These are phyloP conservation scores for Leptobrachium ailaonicum DNA, from an alignment of 2,113 vertebrate species.

Conservation along the genomic window DNA sequence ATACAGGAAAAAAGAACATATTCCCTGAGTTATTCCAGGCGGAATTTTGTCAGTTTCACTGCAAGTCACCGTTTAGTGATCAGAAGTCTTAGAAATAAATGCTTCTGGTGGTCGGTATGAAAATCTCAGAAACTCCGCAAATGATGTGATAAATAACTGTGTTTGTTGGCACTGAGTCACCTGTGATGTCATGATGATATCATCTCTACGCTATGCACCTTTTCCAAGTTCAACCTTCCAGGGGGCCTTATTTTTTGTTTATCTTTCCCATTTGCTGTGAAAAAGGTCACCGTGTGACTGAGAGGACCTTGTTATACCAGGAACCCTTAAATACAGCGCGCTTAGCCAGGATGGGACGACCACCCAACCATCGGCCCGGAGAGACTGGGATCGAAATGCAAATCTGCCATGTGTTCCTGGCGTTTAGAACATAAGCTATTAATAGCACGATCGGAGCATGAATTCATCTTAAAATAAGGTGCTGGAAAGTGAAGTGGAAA, in stretches of 20 bases:
- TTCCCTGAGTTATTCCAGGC: no score
- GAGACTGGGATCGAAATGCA: not conserved
- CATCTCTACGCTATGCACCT: slow-evolving; percentile 42
- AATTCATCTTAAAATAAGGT: no score
- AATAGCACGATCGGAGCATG: no score
- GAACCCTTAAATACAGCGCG: not conserved
- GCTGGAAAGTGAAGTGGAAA: no score
- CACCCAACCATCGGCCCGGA: not conserved
- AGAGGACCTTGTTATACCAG: not conserved
- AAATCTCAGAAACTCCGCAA: not conserved
- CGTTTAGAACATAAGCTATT: no score
- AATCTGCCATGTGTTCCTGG: no score
- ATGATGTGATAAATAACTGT: slow-evolving; percentile 18
- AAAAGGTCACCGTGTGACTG: slow-evolving; percentile 28
- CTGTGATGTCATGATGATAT: slow-evolving; percentile 58
- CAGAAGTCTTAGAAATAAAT: no score
- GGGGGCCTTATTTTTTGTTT: slow-evolving; percentile 53
- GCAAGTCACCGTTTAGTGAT: no score
- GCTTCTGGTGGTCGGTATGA: not conserved
- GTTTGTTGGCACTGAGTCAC: slow-evolving; percentile 47
- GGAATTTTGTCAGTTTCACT: no score
- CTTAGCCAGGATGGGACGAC: not conserved
- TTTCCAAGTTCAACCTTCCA: slow-evolving; percentile 52
- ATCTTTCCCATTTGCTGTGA: slow-evolving; percentile 46
- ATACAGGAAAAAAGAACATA: no score